Evolutionary conservation across 2,888 invertebrate species (phyloP).

Genomic region (Tinea pellionella): DNA sequence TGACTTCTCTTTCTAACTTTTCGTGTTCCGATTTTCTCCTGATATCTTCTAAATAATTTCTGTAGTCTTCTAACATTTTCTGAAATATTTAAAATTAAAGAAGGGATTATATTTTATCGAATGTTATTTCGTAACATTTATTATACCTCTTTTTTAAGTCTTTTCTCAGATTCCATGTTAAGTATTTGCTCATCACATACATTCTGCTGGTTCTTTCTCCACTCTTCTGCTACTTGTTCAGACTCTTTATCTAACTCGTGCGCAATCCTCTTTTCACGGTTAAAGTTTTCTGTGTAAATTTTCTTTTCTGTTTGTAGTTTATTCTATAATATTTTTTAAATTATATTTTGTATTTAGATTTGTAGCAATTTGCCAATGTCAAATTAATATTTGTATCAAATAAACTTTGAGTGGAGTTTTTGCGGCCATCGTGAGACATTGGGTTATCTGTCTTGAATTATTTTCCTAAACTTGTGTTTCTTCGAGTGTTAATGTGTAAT

Average conservation of each 20-base stretch:
- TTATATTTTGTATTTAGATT: too few relatives aligned
- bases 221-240: conserved; percentile 32
- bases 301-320: conserved; percentile 40
- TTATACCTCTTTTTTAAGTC: conserved; percentile 34
- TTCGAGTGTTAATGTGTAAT: too few relatives aligned
- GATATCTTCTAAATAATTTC: conserved; percentile 31
- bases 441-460: too few relatives aligned
- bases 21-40: conserved; percentile 30
- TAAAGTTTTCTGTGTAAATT: conserved; percentile 35
- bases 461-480: too few relatives aligned
- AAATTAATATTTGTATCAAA: too few relatives aligned
- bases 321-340: conserved; percentile 27
- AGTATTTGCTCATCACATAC: conserved; percentile 30
- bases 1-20: conserved; percentile 29
- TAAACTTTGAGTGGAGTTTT: too few relatives aligned
- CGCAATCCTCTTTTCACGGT: conserved; percentile 33
- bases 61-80: conserved; percentile 46
- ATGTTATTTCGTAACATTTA: too few relatives aligned
- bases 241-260: conserved; percentile 33
- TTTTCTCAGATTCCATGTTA: conserved; percentile 29
- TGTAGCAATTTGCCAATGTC: too few relatives aligned
- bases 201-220: conserved; percentile 33
- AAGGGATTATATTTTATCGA: background rate
- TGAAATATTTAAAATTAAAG: conserved; percentile 21
- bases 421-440: too few relatives aligned